Evolutionary conservation across 1,140 invertebrate species (phyloP), one percentile per base, ranked within the genome.

Genomic region (Manduca sexta): DNA sequence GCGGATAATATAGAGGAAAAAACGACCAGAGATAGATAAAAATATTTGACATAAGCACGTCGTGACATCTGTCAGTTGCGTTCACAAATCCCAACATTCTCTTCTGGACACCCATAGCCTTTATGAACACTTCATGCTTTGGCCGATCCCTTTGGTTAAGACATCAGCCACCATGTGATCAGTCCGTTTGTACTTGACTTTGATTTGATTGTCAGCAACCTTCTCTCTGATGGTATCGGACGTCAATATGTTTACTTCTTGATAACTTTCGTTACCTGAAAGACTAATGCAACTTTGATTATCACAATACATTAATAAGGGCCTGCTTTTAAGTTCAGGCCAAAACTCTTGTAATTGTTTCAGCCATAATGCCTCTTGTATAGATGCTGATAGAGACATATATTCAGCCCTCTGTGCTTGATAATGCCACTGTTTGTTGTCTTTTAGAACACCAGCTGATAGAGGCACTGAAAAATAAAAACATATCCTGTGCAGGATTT

Each of bases 181-280:
- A 21, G 3, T 21, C 7, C 21, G 2, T 21, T 21, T 2, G 21
- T 21, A 21, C 7, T 21, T 21, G 2, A 21, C 7, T 21, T 3
- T 2, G 21, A 21, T 7, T 21, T 21, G 21, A 3, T 21, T 21
- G n/a, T n/a, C n/a, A n/a, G n/a, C n/a, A n/a, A n/a, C n/a, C n/a
- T n/a, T n/a, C n/a, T n/a, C n/a, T n/a, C n/a, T n/a, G n/a, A n/a
- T n/a, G 52, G 40, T 58, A 65, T 6, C 60, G 46, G 2, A 73
- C 57, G 14, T 77, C 71, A 14, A 77, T 77, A 38, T 77, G 71
- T 16, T 63, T 64, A 0, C 60, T 56, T 8, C 71, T 45, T 31
- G 41, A 15, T 62, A 68, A 49, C 42, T 40, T 33, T 53, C 48
- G 51, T 50, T 59, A 8, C 2, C 35, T 26, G 52, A 39, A 1